Evolutionary conservation across 23 tunicate species (phyloP), one percentile per base, ranked within the genome.

Genomic region (Trididemnum clinides): DNA sequence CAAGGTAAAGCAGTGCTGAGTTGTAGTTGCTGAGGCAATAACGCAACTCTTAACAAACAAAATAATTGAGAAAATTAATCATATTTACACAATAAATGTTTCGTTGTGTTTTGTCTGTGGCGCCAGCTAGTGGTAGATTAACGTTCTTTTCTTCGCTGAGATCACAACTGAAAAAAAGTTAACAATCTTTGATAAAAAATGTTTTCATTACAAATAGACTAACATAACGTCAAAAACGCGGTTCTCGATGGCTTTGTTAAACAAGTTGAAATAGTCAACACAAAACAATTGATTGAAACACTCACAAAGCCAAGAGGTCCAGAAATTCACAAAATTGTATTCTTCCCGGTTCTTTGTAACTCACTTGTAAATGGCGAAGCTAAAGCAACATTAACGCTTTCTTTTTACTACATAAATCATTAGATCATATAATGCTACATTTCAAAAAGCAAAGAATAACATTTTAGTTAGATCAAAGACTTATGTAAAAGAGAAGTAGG

Each of bases 301-400:
- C 88, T 73, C 65, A 91, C 96, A 83, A 77, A 2, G 83, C 51
- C 12, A 91, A 73, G 29, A 92, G 66, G 57, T 92, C 91, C 0
- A 92, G 63, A 73, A 92, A 92, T 36, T 92, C 97, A 70, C 71
- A 82, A 33, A 92, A 64, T 74, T 92, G 97, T n/a, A 92, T 92
- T 33, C 97, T 77, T 33, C 87, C 91, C 49, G 66, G 49, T 28
- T 82, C 90, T 71, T 83, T 87, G 39, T 36, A 87, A 4, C 84
- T 22, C 2, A 75, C 51, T 51, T 87, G 84, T 0, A 92, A 49
- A 70, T 86, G 90, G 7, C 90, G 90, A 33, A 92, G 64, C 97
- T 91, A 35, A 33, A 64, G 76, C 78, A 79, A 59, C 33, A 59
- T 64, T 10, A 12, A 25, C n/a, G n/a, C n/a, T n/a, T n/a, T n/a